Evolutionary conservation across 2,888 invertebrate species (phyloP), one percentile per base, ranked within the genome.

Genomic region (Dorcus hopei): DNA sequence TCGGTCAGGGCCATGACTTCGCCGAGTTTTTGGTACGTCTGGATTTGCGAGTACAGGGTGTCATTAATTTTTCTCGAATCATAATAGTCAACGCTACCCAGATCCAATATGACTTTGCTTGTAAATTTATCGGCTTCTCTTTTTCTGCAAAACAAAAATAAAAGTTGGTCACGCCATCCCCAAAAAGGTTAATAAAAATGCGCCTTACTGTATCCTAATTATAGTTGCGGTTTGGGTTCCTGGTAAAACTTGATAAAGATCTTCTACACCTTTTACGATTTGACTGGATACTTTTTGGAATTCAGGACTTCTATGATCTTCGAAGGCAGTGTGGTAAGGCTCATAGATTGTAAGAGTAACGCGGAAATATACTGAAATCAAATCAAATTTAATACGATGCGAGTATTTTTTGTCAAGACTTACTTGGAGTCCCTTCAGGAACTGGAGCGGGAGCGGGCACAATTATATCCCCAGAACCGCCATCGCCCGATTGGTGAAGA

Each of bases 121-220:
- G 83, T 80, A 71, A 88, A 87, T 42, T 80, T 76, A 67, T 89
- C 87, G 2, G 76, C 74, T 33, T 33, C 26, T 33, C 26, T 33
- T 33, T 33, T 33, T 33, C 26, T 33, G 7, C 5, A 33, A 33
- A 33, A 33, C 0, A 6, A 33, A 33, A 6, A 33, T 33, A 2
- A 33, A 33, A 7, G 26, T 26, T 3, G 2, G 26, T n/a, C n/a
- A 1, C 5, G 26, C 26, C 3, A 19, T 2, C 19, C 3, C 19
- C 19, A 19, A 19, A 33, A 6, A 33, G 6, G 26, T 38, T 19
- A 3, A 19, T 26, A 49, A 5, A 54, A 53, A 42, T 9, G 6
- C 57, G 57, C 83, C 88, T 86, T 77, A 91, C 91, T 86, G 83
- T 71, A 89, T 86, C 63, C 86, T 85, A 16, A 90, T 83, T 14